Percentiles rank a stretch among this genome's conserved stretches.
phyloP scores from a whole-genome alignment of 2,888 invertebrate genomes.

The Mactromeris polynyma region DNA sequence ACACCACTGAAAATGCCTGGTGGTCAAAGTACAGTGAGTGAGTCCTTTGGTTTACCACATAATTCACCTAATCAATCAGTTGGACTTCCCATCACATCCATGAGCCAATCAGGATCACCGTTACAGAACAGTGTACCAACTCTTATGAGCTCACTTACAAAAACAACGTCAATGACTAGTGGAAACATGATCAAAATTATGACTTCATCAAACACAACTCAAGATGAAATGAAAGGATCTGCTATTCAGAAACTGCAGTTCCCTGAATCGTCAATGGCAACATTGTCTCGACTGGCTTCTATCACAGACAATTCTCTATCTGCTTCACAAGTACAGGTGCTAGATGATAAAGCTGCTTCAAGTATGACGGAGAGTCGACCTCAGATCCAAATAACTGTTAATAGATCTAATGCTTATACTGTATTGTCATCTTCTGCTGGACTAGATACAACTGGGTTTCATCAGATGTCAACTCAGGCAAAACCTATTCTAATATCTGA shows the following conservation, averaged over 20 bases:
- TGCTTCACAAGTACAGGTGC: background rate
- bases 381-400: conserved; percentile 74
- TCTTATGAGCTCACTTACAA: conserved; percentile 64
- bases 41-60: conserved; percentile 14
- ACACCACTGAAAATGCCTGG: conserved; percentile 36
- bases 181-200: conserved; percentile 38
- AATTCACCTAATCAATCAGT: conserved; percentile 26
- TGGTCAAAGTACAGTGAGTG: conserved; percentile 30
- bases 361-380: conserved; percentile 9
- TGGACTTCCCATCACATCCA: conserved; percentile 32
- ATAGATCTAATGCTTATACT: conserved; percentile 50
- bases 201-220: conserved; percentile 11
- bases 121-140: conserved; percentile 70
- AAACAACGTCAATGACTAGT: conserved; percentile 27
- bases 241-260: conserved; percentile 81
- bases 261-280: conserved; percentile 79
- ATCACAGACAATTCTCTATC: conserved; percentile 15
- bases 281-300: conserved; percentile 42
- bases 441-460: background rate
- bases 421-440: background rate
- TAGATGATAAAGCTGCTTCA: background rate
- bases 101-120: conserved; percentile 63
- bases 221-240: conserved; percentile 27
- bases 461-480: background rate
- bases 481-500: conserved; percentile 12